These are phyloP conservation scores for Aphaenogaster ashmeadi DNA, from an alignment of 1,140 invertebrate species.

Conservation along the genomic window DNA sequence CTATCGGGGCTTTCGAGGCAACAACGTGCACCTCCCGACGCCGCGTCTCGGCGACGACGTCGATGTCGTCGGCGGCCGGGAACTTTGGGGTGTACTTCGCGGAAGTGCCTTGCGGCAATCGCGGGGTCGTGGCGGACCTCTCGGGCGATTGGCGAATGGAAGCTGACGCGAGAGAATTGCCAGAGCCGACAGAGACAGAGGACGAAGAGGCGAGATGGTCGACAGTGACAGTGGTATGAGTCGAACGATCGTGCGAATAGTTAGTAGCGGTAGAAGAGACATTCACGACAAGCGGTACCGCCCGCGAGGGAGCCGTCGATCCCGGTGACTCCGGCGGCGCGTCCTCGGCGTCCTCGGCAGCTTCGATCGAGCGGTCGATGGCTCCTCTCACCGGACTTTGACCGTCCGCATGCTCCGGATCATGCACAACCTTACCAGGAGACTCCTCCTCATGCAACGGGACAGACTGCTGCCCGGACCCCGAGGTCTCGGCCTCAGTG, in stretches of 20 bases:
- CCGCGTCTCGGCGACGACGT: slow-evolving; percentile 18
- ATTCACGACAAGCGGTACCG: slow-evolving; percentile 31
- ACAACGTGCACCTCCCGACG: neutral
- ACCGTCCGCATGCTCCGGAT: slow-evolving; percentile 63
- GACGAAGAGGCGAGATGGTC: slow-evolving; percentile 54
- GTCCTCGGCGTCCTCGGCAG: neutral
- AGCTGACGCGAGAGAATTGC: slow-evolving; percentile 4
- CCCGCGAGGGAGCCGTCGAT: slow-evolving; percentile 16
- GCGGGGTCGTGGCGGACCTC: neutral
- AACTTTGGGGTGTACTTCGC: neutral
- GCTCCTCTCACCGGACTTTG: slow-evolving; percentile 10
- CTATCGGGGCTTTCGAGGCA: neutral
- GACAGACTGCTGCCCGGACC: slow-evolving; percentile 40
- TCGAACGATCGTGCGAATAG: slow-evolving; percentile 56
- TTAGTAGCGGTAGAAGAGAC: slow-evolving; percentile 65
- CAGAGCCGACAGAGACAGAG: slow-evolving; percentile 58
- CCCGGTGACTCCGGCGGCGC: slow-evolving; percentile 21
- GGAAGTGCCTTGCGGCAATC: neutral
- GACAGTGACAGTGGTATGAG: slow-evolving; percentile 53
- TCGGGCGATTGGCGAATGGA: slow-evolving; percentile 2
- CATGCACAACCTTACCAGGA: slow-evolving; percentile 80
- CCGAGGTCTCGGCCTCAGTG: neutral
- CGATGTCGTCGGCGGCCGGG: neutral
- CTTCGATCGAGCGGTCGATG: neutral
- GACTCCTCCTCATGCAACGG: slow-evolving; percentile 70